Conservation (phyloP, 1,140 invertebrate species). For the Heliconius hermathena region DNA sequence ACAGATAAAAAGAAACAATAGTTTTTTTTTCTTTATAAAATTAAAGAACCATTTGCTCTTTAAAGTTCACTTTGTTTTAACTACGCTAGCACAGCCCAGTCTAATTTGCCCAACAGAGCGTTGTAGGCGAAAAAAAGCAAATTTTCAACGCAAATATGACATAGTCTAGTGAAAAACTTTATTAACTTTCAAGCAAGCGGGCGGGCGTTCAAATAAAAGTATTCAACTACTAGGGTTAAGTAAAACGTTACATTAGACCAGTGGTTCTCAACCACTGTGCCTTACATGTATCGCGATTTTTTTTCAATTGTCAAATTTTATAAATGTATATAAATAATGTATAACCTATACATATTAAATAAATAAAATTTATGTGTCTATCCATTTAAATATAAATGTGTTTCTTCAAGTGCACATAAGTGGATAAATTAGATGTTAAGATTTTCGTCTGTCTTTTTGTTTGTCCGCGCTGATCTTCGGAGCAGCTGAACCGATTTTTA, state of each 20-base stretch:
- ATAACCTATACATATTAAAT: no score
- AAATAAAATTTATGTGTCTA: no score
- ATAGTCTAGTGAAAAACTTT: conserved; percentile 18
- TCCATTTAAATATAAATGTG: no score
- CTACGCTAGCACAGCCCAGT: not conserved
- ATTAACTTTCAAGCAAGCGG: conserved; percentile 23
- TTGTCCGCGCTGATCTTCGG: no score
- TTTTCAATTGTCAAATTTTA: not conserved
- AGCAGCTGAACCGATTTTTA: no score
- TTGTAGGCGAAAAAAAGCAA: conserved; percentile 14
- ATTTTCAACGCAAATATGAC: conserved; percentile 19
- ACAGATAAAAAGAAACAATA: not conserved
- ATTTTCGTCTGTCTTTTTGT: no score
- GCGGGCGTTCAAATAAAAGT: conserved; percentile 23
- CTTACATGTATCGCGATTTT: not conserved
- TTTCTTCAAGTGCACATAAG: no score
- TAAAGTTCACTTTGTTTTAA: conserved; percentile 7
- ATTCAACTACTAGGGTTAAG: conserved; percentile 26
- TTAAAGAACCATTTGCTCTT: not conserved
- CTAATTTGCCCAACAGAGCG: conserved; percentile 15
- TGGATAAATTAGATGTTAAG: no score
- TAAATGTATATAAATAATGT: not conserved
- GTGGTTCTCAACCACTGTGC: not conserved
- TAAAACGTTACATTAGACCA: conserved; percentile 25
- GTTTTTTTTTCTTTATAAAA: not conserved